A percentile compares a stretch with the other conserved stretches of the same genome.
phyloP scores from a whole-genome alignment of 2,888 invertebrate species.

The Boloria selene region DNA sequence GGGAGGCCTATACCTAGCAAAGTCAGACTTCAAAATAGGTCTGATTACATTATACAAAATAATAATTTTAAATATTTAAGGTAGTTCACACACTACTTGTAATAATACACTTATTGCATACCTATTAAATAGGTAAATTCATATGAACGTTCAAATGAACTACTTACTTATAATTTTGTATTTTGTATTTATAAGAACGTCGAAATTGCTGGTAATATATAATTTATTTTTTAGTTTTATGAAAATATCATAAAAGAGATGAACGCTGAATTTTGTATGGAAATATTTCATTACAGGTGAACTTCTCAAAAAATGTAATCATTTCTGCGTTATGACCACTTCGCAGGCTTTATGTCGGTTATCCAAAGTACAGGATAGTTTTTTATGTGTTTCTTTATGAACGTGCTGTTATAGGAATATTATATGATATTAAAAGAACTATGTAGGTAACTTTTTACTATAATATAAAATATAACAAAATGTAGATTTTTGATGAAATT shows the following conservation, averaged over 20 bases:
- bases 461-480: too few species aligned
- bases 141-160: too few species aligned
- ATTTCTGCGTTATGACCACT: constrained; percentile 7
- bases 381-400: constrained; percentile 26
- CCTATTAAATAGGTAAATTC: too few species aligned
- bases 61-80: too few species aligned
- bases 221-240: neutral
- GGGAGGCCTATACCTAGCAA: too few species aligned
- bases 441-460: constrained; percentile 7
- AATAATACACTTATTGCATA: too few species aligned
- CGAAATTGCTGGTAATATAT: neutral
- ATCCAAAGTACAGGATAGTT: constrained; percentile 22
- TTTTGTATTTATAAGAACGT: too few species aligned
- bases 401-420: constrained; percentile 4
- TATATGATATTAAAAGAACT: constrained; percentile 1
- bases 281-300: constrained; percentile 1
- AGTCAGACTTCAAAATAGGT: too few species aligned
- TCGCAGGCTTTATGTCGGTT: constrained; percentile 24
- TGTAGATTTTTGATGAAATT: too few species aligned
- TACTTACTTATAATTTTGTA: too few species aligned
- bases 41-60: too few species aligned
- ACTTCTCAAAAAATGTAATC: constrained; percentile 5
- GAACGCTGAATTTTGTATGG: neutral
- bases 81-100: too few species aligned
- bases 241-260: neutral